Evolutionary conservation across 2,797 vertebrate species (phyloP), one percentile per base, ranked within the genome.

Genomic region (Cryptoprocta ferox): DNA sequence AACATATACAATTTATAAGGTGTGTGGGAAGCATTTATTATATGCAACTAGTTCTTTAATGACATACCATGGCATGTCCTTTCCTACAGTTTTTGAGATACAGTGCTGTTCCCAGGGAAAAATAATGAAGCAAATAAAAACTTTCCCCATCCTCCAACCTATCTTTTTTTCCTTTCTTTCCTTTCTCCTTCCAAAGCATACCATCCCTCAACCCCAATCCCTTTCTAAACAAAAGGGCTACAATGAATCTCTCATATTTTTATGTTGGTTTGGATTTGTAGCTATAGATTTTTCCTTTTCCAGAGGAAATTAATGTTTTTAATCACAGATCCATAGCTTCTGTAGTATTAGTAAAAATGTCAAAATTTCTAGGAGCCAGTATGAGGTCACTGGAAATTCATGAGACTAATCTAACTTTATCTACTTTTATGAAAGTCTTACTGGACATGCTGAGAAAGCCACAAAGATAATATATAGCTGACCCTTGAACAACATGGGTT

Each of bases 91-190:
- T 61, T 39, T 61, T 88, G 30, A 86, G 8, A 87, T 45, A 21
- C 19, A 63, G 4, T 83, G n/a, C 4, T 59, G 6, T 59, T 21
- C 63, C 78, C 88, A 93, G 32, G n/a, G 18, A n/a, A 92, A 90
- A 80, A 75, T 35, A 68, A 61, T 66, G 32, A 95, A 83, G 39
- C 35, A 94, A 81, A 85, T 48, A 70, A 93, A 95, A 94, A 90
- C 61, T 59, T 63, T 84, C 37, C 76, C 37, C 35, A 71, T 89
- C 37, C 30, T 73, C 56, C 71, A 59, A 35, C 1, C 26, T 37
- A 80, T 37, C 19, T 32, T 73, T 89, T 84, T 48, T 18, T 42
- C 71, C 35, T 39, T 70, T 85, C 16, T 66, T 78, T 89, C 59
- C 39, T 56, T 76, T 83, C 45, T 70, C 3, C 30, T 30, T 94